phyloP scores from a whole-genome alignment of 1,140 invertebrate species.

The Scylla paramamosain region DNA sequence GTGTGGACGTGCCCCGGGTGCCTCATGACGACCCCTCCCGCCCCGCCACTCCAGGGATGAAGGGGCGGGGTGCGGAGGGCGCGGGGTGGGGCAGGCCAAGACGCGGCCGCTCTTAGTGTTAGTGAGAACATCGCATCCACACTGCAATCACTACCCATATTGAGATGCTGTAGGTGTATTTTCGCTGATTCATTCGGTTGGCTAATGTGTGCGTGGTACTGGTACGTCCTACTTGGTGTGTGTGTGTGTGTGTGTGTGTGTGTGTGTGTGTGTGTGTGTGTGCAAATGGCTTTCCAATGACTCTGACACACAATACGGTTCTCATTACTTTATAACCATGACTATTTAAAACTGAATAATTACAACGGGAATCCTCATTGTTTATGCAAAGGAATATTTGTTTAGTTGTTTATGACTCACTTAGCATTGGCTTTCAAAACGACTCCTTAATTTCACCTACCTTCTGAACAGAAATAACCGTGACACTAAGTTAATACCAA shows the following conservation, averaged over 20 bases:
- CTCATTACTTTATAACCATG: no score
- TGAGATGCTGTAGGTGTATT: background rate
- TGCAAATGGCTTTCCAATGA: no score
- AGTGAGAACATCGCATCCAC: background rate
- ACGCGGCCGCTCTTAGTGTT: background rate
- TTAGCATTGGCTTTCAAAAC: no score
- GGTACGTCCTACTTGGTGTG: background rate
- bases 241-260: slow-evolving; percentile 17
- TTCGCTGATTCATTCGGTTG: background rate
- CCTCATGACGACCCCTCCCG: background rate
- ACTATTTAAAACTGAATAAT: no score
- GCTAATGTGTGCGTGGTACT: background rate
- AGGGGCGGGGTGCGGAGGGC: background rate
- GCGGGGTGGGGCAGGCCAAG: background rate
- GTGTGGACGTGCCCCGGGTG: background rate
- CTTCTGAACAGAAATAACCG: no score
- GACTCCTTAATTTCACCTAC: no score
- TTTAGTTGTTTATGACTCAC: no score
- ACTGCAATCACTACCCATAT: slow-evolving; percentile 1
- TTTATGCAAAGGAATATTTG: no score
- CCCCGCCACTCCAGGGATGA: background rate
- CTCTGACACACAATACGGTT: no score
- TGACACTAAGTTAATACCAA: no score
- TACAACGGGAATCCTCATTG: no score
- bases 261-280: background rate